A percentile compares a stretch with the other conserved stretches of the same genome.
These are phyloP conservation scores for Brachypalpus laphriformis DNA, from an alignment of 2,888 invertebrate genomes.

Conservation along the genomic window DNA sequence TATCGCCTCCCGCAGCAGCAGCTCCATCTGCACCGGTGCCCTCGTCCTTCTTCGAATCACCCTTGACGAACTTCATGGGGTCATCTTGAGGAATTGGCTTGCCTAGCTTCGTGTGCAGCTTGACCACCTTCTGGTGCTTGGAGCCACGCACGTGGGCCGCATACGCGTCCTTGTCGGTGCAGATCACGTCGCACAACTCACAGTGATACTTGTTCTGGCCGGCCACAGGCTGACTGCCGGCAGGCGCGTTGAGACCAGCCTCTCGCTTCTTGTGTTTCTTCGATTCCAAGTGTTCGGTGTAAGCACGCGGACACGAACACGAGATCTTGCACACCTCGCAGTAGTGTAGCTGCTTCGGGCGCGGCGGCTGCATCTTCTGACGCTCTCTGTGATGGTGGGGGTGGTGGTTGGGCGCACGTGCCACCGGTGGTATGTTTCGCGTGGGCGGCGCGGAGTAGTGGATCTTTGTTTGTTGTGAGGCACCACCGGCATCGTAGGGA, in stretches of 20 bases:
- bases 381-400: conserved; percentile 82
- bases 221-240: conserved; percentile 85
- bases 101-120: conserved; percentile 96
- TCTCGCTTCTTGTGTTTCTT: conserved; percentile 99
- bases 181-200: conserved; percentile 98
- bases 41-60: conserved; percentile 46
- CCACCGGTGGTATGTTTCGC: conserved; percentile 85
- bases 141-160: conserved; percentile 97
- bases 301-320: conserved; percentile 95
- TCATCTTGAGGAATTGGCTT: conserved; percentile 97
- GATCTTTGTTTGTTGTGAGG: conserved; percentile 72
- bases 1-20: conserved; percentile 1
- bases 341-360: conserved; percentile 95
- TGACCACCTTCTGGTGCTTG: conserved; percentile 97
- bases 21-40: conserved; percentile 14
- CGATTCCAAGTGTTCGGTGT: conserved; percentile 96
- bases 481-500: conserved; percentile 75
- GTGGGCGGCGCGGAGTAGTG: conserved; percentile 84
- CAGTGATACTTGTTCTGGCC: conserved; percentile 87
- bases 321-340: conserved; percentile 99
- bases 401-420: conserved; percentile 79
- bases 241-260: conserved; percentile 88
- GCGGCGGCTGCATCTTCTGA: conserved; percentile 82
- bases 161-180: conserved; percentile 98
- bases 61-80: conserved; percentile 89